Evolutionary conservation across 2,113 vertebrate species (phyloP).

Genomic region (Collichthys lucidus): DNA sequence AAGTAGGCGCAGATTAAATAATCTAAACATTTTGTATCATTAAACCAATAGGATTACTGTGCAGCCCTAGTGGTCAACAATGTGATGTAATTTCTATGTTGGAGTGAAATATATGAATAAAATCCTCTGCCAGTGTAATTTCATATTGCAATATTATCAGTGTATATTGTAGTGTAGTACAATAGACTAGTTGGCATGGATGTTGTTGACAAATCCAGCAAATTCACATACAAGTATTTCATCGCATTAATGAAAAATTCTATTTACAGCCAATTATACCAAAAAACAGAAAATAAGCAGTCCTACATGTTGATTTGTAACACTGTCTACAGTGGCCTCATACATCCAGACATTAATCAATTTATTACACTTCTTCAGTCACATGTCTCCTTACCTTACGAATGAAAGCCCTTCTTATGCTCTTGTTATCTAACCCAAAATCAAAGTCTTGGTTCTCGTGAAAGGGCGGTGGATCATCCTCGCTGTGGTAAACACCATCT

Average conservation of each 20-base stretch:
- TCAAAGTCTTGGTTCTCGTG: constrained; percentile 70
- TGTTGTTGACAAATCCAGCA: not conserved
- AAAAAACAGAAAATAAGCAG: not conserved
- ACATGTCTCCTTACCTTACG: constrained; percentile 63
- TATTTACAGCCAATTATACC: no score
- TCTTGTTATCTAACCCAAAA: constrained; percentile 73
- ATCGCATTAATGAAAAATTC: not conserved
- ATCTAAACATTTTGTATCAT: not conserved
- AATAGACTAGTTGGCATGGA: not conserved
- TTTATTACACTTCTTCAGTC: not conserved
- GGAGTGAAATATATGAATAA: not conserved
- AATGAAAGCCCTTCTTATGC: constrained; percentile 72
- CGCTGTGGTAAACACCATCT: constrained; percentile 47
- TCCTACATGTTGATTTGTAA: not conserved
- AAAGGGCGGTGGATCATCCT: constrained; percentile 70
- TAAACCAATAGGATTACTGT: not conserved
- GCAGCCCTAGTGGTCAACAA: not conserved
- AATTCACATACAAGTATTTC: not conserved
- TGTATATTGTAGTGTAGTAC: not conserved
- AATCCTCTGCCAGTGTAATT: no score
- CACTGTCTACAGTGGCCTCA: not conserved
- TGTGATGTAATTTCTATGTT: not conserved
- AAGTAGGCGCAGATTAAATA: not conserved
- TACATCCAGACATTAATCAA: not conserved
- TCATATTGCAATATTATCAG: not conserved